These are phyloP conservation scores for Aquatica leii DNA, from an alignment of 2,888 invertebrate genomes.

Conservation along the genomic window DNA sequence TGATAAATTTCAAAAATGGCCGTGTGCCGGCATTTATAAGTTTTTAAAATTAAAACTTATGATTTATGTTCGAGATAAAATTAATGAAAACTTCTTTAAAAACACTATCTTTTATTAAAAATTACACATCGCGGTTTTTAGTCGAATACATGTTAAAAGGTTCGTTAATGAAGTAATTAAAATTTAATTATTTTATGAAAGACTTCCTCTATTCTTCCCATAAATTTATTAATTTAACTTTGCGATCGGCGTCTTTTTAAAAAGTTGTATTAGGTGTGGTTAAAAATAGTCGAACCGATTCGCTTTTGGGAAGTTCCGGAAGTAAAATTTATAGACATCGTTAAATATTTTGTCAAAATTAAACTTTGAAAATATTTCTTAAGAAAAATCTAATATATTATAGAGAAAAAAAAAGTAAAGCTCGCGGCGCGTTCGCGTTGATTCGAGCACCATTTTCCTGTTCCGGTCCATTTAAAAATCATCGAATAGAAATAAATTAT, in stretches of 20 bases:
- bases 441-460: conserved; percentile 37
- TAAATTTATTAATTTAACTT: conserved; percentile 22
- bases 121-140: conserved; percentile 17
- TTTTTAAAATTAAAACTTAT: conserved; percentile 13
- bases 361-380: conserved; percentile 41
- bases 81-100: conserved; percentile 20
- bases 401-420: conserved; percentile 23
- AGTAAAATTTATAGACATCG: conserved; percentile 42
- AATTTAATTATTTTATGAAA: conserved; percentile 26
- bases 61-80: conserved; percentile 21
- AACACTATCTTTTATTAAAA: conserved; percentile 22
- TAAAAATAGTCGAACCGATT: conserved; percentile 11
- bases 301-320: conserved; percentile 8
- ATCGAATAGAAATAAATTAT: conserved; percentile 44
- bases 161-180: conserved; percentile 29
- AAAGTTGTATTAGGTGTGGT: conserved; percentile 15
- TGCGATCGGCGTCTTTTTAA: conserved; percentile 4
- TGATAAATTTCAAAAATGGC: neutral
- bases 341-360: conserved; percentile 47
- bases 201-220: conserved; percentile 9
- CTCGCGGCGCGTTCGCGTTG: conserved; percentile 10
- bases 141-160: conserved; percentile 16
- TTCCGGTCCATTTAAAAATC: conserved; percentile 49
- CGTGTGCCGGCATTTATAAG: neutral
- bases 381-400: conserved; percentile 41